Base-by-base conservation (phyloP, 2,797 vertebrate species). In the Clarias laeviceps region DNA sequence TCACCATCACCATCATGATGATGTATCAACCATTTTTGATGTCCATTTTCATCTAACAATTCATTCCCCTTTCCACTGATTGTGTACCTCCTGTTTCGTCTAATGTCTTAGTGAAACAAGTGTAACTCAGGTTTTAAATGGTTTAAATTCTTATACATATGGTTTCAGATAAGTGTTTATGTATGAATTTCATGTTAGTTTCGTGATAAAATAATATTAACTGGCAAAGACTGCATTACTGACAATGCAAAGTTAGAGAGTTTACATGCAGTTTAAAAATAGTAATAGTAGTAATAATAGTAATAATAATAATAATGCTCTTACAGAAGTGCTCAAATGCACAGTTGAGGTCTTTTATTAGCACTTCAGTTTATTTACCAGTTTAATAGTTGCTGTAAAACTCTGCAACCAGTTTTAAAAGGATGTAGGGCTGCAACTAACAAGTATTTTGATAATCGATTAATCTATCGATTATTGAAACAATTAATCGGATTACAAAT, bases 281-380 rank as follows among this genome's bases (percentile, higher is more conserved):
- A 32, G 70, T 37, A 37, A 37, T 37, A 45, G 2, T 45, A 45
- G 11, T 11, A 37, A 37, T 37, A 45, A 11, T 45, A 45, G 11
- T 11, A 45, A 45, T 12, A 50, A 11, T 45, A 45, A 11, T 11
- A 45, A 50, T 50, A 62, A 29, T 37, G 24, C 12, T 70, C 40
- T 68, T 50, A 17, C 17, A 70, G 50, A 24, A 61, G 5, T 79
- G 74, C 9, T 62, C 9, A 70, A 62, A 54, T 72, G 56, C 65
- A 61, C 24, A 68, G 74, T 76, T 84, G 24, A 24, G 24, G 15
- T 69, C 74, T 68, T 77, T 78, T 54, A 57, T 66, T 57, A 40
- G 65, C 11, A 34, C 17, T 62, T 57, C 1, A 24, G 0, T 70
- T 59, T 20, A 29, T 69, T 54, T 34, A 34, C 34, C 20, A 22